phyloP scores from a whole-genome alignment of 2,888 invertebrate genomes.

The Halictus quadricinctus region DNA sequence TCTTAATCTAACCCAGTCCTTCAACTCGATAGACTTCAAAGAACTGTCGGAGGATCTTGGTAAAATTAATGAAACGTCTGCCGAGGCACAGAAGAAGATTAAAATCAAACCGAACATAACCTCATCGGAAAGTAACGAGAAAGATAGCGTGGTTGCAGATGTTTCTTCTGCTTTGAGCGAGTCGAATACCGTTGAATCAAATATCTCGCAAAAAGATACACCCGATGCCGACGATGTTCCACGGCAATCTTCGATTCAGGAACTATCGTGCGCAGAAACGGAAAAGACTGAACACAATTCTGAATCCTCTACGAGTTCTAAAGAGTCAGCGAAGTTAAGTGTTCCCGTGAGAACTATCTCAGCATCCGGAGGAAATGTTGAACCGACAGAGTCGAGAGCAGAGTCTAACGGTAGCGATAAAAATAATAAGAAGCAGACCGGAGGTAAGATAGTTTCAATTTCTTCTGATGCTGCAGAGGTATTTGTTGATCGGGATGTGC shows the following conservation, averaged over 20 bases:
- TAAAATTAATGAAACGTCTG: not conserved
- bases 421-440: not conserved
- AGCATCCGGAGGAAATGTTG: not conserved
- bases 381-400: not conserved
- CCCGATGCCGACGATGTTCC: not conserved
- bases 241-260: not conserved
- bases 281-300: not conserved
- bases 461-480: not conserved
- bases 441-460: not conserved
- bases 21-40: slow-evolving; percentile 29
- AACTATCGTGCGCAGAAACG: not conserved
- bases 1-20: not conserved
- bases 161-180: not conserved
- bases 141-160: not conserved
- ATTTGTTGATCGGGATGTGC: not conserved
- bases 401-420: not conserved
- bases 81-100: not conserved
- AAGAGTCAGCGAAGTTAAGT: slow-evolving; percentile 5
- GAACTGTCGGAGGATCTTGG: slow-evolving; percentile 20
- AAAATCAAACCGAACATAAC: not conserved
- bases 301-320: not conserved
- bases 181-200: not conserved
- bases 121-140: not conserved
- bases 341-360: slow-evolving; percentile 39
- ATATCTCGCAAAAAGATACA: not conserved